Conservation (phyloP, 1,140 invertebrate genomes). For the Drosophila malerkotliana region DNA sequence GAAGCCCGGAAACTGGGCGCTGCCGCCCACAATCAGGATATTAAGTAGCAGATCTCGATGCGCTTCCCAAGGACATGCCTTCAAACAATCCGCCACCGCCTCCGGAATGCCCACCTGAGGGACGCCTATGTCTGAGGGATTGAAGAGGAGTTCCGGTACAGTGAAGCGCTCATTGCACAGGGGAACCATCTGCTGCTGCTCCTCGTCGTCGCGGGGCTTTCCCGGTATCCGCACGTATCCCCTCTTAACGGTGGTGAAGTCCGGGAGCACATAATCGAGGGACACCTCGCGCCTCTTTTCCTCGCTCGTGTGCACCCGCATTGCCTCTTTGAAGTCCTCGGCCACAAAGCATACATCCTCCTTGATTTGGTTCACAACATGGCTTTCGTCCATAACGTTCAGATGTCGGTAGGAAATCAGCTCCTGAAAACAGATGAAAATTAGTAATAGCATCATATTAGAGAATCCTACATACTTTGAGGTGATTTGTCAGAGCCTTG, state of each 20-base stretch:
- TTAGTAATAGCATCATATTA: neutral
- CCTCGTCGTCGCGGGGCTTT: slow-evolving; percentile 56
- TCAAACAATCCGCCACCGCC: slow-evolving; percentile 91
- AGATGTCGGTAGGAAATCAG: slow-evolving; percentile 96
- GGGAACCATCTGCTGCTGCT: slow-evolving; percentile 89
- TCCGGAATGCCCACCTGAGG: slow-evolving; percentile 94
- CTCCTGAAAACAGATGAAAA: slow-evolving; percentile 85
- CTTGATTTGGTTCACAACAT: slow-evolving; percentile 99
- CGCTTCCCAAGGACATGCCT: slow-evolving; percentile 90
- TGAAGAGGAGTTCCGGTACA: slow-evolving; percentile 97
- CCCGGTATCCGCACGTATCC: slow-evolving; percentile 87
- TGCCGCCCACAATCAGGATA: slow-evolving; percentile 97
- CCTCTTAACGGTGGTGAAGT: slow-evolving; percentile 94
- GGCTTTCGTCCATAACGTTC: slow-evolving; percentile 99
- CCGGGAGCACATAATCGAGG: slow-evolving; percentile 97
- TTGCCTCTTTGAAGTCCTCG: slow-evolving; percentile 92
- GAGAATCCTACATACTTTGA: slow-evolving; percentile 87
- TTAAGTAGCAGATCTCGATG: slow-evolving; percentile 94
- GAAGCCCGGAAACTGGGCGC: slow-evolving; percentile 92
- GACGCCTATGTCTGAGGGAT: slow-evolving; percentile 97
- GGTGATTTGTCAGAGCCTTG: slow-evolving; percentile 98
- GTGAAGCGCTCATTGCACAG: slow-evolving; percentile 97
- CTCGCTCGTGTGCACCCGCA: slow-evolving; percentile 89
- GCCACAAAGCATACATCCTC: slow-evolving; percentile 99
- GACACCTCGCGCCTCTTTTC: slow-evolving; percentile 88